Base-by-base conservation (phyloP, 1,140 invertebrate genomes). In the Eriocheir sinensis region DNA sequence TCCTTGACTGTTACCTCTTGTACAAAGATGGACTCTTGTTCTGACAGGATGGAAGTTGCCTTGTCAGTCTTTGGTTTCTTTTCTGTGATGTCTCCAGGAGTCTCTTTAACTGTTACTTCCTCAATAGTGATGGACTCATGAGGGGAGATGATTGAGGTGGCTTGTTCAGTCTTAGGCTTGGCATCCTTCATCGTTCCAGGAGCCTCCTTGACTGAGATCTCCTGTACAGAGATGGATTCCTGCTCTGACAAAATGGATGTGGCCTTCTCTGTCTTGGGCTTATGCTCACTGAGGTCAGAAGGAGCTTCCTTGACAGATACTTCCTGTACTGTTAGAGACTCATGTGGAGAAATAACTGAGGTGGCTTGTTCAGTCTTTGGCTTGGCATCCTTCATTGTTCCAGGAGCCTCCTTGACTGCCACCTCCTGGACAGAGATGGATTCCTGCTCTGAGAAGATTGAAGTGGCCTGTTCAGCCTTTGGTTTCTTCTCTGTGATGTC, bases 171-270 rank as follows among this genome's bases (percentile, higher is more conserved):
- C 36, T 96, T 95, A 8, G 96, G 96, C 94, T 94, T 96, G 60
- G 97, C 95, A 93, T 97, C 96, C 21, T 96, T 95, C 34, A 97
- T 95, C 95, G 97, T 96, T n/a, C 96, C 96, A 9, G 97, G 97
- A 1, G 97, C 96, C 17, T 97, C 96, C 96, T 97, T 97, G 2
- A 97, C 96, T 95, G 97, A 96, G 0, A 97, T 96, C 96, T 97
- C 97, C 80, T 97, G 96, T 95, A 97, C 97, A 79, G 97, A 96
- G 0, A 97, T 97, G 17, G 93, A 94, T 72, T 94, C 93, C 92
- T 97, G 96, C 95, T 97, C 96, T 88, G 97, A 96, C 38, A 98
- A 92, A 6, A 95, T 96, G n/a, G 97, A 89, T 86, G 97, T 96
- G 27, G 97, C 97, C 12, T 88, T 93, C 96, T 96, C 97, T 97